Evolutionary conservation across 2,888 invertebrate species (phyloP), one percentile per base, ranked within the genome.

Genomic region (Drosophila setosimentum): DNA sequence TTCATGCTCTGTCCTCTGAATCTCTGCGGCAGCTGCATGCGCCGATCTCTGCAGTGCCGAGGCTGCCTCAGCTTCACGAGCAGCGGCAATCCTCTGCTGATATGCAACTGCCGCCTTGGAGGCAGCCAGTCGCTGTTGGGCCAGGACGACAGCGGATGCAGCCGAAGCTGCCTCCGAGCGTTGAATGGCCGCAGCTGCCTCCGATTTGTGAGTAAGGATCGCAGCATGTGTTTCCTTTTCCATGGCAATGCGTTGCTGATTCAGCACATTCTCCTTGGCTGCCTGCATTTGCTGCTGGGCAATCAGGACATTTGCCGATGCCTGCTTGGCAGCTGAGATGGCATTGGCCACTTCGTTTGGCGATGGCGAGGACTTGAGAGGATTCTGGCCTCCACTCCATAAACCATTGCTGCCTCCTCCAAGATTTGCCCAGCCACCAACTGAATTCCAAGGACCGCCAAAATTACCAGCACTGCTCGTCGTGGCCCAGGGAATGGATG

Each of bases 161-260:
- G 96, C 95, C 24, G 95, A 94, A 0, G 95, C 94, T 0, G 96
- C 95, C 80, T 95, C 95, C 0, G 95, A 95, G 11, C 96, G 94
- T 72, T 96, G 96, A 18, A 95, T 94, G 5, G 96, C 94, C 4
- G 96, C 95, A 62, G 95, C 95, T 77, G 96, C 95, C 93, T 96
- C 94, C 74, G 96, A 95, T 68, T 94, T 95, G 82, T 94, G 95
- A 3, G 94, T 95, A 0, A 95, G 93, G 55, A 95, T 94, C 1
- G 95, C 95, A 0, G 96, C 96, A 10, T 95, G 95, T 0, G 96
- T 95, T 89, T 96, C 96, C 89, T 96, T 96, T n/a, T 95, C 95
- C 79, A 95, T 95, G 42, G 96, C 96, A 35, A 96, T 93, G 78
- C 95, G 95, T 88, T 96, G 96, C 74, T 96, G 96, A 80, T 95